Base-by-base conservation (phyloP, 2,113 vertebrate species). In the Rhipidura dahli region DNA sequence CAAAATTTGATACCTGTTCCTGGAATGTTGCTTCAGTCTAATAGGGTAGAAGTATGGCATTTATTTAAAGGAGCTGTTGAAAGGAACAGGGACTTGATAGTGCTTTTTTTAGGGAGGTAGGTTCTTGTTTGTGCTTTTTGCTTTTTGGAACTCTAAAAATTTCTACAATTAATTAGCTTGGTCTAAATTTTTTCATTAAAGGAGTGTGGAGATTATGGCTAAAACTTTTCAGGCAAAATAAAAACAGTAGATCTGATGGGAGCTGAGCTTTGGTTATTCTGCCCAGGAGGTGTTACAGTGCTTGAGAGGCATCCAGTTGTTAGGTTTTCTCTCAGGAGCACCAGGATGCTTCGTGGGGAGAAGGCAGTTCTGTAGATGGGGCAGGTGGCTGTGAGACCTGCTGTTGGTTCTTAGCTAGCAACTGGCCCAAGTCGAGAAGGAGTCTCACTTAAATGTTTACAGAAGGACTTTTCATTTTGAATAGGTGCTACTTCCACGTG, bases 311-410 rank as follows among this genome's bases (percentile, higher is more conserved):
- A 81, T 63, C 42, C 45, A 24, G 33, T 49, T 71, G 22, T 9
- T 56, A 5, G 6, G 6, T 83, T 89, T 83, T 35, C 39, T 61
- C 54, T 69, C 1, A 5, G 71, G 35, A 80, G 23, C 31, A 26
- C 59, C 3, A 2, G 2, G 18, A 11, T 66, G 42, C 37, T 65
- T 73, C 1, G 1, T 15, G 22, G 11, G 24, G 6, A 51, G 27
- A 77, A 61, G 49, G 15, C 28, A 31, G 24, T 50, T 79, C 53
- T 79, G 35, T 68, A 21, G 10, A 19, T 65, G 53, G 22, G 7
- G 9, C 12, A 33, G 21, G 37, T 69, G 30, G 12, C 50, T 56
- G 18, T 80, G 61, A 60, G 37, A 90, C 10, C 15, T 51, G 13
- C 20, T 50, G 20, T 40, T 6, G 3, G 33, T 53, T 88, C 50